phyloP scores from a whole-genome alignment of 2,113 vertebrate species.

The Menidia beryllina region DNA sequence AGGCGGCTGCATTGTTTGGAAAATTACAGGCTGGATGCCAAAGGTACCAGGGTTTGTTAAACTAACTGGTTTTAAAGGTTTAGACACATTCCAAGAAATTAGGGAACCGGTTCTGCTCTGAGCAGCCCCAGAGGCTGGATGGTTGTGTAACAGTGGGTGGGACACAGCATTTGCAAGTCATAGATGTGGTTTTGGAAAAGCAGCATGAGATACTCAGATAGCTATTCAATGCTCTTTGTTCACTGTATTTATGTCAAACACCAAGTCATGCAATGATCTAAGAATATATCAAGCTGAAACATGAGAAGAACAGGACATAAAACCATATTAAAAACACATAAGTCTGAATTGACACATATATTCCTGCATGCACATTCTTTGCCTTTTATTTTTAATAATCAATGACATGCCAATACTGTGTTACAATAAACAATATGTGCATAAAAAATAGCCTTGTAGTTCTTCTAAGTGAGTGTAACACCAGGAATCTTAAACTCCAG shows the following conservation, averaged over 20 bases:
- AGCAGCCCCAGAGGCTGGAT: neutral
- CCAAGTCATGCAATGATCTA: neutral
- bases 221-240: neutral
- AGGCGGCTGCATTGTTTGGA: neutral
- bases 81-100: neutral
- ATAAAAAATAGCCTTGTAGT: neutral
- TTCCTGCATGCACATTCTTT: neutral
- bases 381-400: neutral
- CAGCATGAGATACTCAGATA: neutral
- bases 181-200: neutral
- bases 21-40: neutral
- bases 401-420: neutral
- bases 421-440: neutral
- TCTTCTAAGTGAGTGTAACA: neutral
- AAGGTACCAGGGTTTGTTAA: neutral
- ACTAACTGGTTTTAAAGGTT: neutral
- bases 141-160: neutral
- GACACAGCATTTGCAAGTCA: neutral
- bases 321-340: neutral
- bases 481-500: neutral
- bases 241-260: slow-evolving; percentile 6
- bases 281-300: neutral
- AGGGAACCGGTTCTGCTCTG: neutral
- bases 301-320: accelerated
- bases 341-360: neutral